Percentiles rank a stretch among this genome's conserved stretches.
phyloP scores from a whole-genome alignment of 2,797 vertebrate species.

The Novumbra hubbsi region DNA sequence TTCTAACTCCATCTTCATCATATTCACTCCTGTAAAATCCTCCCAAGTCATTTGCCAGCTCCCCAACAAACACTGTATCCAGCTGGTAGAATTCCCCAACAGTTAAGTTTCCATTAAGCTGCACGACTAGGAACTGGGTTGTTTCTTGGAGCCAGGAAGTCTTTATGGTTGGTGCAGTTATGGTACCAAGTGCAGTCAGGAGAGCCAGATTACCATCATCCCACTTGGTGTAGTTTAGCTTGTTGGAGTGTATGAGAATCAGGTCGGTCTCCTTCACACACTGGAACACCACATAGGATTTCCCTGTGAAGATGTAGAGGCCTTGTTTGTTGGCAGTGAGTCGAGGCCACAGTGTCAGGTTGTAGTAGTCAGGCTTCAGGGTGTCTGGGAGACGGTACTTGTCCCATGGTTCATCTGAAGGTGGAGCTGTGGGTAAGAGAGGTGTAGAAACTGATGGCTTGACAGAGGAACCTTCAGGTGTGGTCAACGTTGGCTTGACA shows the following conservation, averaged over 20 bases:
- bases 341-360: slow-evolving; percentile 77
- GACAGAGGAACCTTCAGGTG: slow-evolving; percentile 33
- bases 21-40: slow-evolving; percentile 96
- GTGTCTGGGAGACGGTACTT: slow-evolving; percentile 75
- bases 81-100: slow-evolving; percentile 68
- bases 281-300: slow-evolving; percentile 72
- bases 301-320: slow-evolving; percentile 82
- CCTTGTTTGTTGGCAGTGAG: slow-evolving; percentile 30
- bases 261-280: slow-evolving; percentile 72
- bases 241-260: slow-evolving; percentile 91
- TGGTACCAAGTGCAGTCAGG: slow-evolving; percentile 29
- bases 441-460: accelerated
- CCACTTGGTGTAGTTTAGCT: slow-evolving; percentile 71
- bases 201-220: neutral
- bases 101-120: slow-evolving; percentile 61
- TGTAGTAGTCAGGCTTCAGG: slow-evolving; percentile 74
- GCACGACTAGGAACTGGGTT: slow-evolving; percentile 87
- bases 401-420: slow-evolving; percentile 77
- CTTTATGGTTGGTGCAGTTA: slow-evolving; percentile 53
- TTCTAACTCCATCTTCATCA: slow-evolving; percentile 46
- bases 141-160: slow-evolving; percentile 49
- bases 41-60: slow-evolving; percentile 86
- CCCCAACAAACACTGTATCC: slow-evolving; percentile 72
- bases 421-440: slow-evolving; percentile 47
- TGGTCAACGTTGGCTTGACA: neutral